These are phyloP conservation scores for Melangyna quadrimaculata DNA, from an alignment of 2,888 invertebrate genomes.

Conservation along the genomic window DNA sequence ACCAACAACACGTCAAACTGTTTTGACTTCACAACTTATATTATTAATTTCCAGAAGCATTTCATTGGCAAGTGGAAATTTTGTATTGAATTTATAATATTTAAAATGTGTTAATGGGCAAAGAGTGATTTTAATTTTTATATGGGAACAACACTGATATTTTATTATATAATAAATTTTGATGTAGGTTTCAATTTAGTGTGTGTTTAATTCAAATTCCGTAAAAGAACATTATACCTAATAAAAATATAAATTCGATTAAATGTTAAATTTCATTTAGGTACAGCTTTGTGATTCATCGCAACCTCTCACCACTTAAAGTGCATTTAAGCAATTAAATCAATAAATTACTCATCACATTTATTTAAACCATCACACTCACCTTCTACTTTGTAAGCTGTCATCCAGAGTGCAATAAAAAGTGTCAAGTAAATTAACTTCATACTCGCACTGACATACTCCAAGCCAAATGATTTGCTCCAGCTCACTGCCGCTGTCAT, in stretches of 20 bases:
- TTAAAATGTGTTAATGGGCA: no score
- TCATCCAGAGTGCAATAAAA: slow-evolving; percentile 78
- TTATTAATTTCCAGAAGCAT: no score
- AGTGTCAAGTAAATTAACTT: slow-evolving; percentile 77
- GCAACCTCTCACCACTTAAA: background rate
- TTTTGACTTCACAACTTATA: no score
- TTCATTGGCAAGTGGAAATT: no score
- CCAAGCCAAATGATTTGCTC: slow-evolving; percentile 45
- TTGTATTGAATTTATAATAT: no score
- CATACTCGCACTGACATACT: slow-evolving; percentile 67
- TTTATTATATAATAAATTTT: no score
- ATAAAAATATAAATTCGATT: background rate
- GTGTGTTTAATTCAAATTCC: background rate
- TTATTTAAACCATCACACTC: slow-evolving; percentile 67
- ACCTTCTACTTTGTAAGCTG: slow-evolving; percentile 77
- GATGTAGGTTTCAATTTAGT: no score
- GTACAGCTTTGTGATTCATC: background rate
- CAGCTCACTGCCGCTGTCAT: slow-evolving; percentile 21
- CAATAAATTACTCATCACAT: slow-evolving; percentile 56
- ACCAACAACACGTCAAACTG: no score
- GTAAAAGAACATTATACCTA: background rate
- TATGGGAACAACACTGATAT: no score
- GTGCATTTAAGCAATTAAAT: slow-evolving; percentile 42
- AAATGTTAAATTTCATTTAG: background rate
- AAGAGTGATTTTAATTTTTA: no score